A percentile compares a stretch with the other conserved stretches of the same genome.
These are phyloP conservation scores for Haemorhous mexicanus DNA, from an alignment of 2,113 vertebrate genomes.

Conservation along the genomic window DNA sequence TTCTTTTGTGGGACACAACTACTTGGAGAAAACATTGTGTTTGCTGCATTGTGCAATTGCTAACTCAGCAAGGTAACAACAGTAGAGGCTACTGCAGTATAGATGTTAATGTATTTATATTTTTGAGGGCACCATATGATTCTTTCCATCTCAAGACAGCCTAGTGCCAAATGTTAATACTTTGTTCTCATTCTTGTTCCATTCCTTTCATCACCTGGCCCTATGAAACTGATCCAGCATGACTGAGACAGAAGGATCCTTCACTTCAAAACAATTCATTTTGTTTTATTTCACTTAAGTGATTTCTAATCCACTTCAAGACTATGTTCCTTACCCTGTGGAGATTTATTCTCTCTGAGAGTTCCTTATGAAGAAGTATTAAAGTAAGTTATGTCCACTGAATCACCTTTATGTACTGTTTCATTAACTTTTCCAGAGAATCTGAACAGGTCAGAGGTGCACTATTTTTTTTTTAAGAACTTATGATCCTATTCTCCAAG, in stretches of 20 bases:
- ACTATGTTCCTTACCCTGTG: not conserved
- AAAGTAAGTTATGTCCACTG: conserved; percentile 14
- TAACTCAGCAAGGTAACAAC: not conserved
- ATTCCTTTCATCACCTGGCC: not conserved
- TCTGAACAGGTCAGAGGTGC: not conserved
- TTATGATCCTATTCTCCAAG: not conserved
- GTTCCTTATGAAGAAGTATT: not conserved
- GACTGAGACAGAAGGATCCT: not conserved
- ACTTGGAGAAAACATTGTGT: not conserved
- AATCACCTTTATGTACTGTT: conserved; percentile 11
- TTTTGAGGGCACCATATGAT: not conserved
- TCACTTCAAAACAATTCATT: not conserved
- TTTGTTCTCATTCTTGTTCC: not conserved
- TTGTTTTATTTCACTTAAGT: not conserved
- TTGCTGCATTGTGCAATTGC: not conserved
- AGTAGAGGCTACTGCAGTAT: not conserved
- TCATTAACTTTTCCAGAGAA: conserved; percentile 38
- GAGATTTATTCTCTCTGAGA: conserved; percentile 16
- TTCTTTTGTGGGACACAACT: not conserved
- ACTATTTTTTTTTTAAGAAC: not conserved
- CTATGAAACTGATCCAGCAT: not conserved
- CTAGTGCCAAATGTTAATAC: not conserved
- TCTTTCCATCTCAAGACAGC: not conserved
- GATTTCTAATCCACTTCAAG: not conserved
- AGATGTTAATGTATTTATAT: not conserved